Conservation (phyloP, 2,113 vertebrate genomes). For the Steatornis caripensis region DNA sequence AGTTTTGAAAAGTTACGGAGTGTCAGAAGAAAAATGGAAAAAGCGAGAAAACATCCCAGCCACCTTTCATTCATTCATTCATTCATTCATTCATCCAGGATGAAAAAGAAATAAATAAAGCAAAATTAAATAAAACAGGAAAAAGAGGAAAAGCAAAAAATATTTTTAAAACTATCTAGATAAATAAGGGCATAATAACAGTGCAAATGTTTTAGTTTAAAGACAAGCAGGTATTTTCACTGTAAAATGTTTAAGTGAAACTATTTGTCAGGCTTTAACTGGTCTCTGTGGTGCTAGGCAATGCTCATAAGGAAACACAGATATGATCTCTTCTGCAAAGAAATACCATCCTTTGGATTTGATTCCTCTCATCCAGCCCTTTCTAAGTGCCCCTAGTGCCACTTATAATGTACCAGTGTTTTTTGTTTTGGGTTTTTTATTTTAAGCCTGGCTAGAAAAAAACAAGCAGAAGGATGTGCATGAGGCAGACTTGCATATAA, state of each 20-base stretch:
- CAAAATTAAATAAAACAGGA: not conserved
- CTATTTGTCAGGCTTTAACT: not conserved
- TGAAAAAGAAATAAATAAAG: not conserved
- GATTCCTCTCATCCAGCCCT: not conserved
- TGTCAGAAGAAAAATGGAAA: not conserved
- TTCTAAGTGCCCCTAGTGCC: not conserved
- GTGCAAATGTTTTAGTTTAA: not conserved
- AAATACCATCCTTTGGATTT: not conserved
- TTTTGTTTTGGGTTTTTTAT: not conserved
- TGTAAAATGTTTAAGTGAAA: not conserved
- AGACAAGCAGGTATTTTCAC: not conserved
- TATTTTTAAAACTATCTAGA: not conserved
- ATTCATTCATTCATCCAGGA: not conserved
- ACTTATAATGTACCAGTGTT: not conserved
- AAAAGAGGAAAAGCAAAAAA: not conserved
- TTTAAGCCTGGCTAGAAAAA: not conserved
- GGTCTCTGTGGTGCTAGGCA: not conserved
- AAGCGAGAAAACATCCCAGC: not conserved
- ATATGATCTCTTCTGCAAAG: not conserved
- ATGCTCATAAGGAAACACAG: not conserved
- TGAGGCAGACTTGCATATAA: not conserved
- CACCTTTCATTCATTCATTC: rapidly evolving
- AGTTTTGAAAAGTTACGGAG: not conserved
- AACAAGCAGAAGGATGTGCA: not conserved
- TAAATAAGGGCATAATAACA: not conserved